These are phyloP conservation scores for Pseudomyrmex pallidus DNA, from an alignment of 1,140 invertebrate species.

Conservation along the genomic window DNA sequence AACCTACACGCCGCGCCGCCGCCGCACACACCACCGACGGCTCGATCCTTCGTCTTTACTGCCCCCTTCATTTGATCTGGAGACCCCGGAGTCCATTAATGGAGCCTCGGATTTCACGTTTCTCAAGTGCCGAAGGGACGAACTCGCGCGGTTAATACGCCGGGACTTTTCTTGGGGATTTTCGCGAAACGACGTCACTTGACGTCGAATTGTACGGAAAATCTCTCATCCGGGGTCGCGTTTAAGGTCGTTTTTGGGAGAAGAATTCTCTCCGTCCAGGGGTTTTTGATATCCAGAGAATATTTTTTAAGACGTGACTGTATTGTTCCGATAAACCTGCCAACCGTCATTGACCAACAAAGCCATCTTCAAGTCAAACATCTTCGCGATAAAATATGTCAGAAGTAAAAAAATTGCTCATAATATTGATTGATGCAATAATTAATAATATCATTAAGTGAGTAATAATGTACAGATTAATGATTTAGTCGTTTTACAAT, in stretches of 20 bases:
- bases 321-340: neutral
- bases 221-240: neutral
- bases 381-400: neutral
- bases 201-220: neutral
- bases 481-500: neutral
- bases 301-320: no score
- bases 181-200: constrained; percentile 16
- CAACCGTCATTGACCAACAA: no score
- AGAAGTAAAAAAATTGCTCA: no score
- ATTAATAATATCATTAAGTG: no score
- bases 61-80: constrained; percentile 77
- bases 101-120: constrained; percentile 82
- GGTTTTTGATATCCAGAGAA: no score
- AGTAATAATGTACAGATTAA: neutral
- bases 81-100: constrained; percentile 81
- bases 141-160: constrained; percentile 15
- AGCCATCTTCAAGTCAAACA: neutral
- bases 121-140: constrained; percentile 58
- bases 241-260: neutral
- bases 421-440: no score
- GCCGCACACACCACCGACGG: constrained; percentile 39
- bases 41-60: constrained; percentile 63
- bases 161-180: constrained; percentile 25
- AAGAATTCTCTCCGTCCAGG: no score
- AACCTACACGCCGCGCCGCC: constrained; percentile 28